Conservation (phyloP, 2,797 vertebrate species). For the Naso thynnoides region DNA sequence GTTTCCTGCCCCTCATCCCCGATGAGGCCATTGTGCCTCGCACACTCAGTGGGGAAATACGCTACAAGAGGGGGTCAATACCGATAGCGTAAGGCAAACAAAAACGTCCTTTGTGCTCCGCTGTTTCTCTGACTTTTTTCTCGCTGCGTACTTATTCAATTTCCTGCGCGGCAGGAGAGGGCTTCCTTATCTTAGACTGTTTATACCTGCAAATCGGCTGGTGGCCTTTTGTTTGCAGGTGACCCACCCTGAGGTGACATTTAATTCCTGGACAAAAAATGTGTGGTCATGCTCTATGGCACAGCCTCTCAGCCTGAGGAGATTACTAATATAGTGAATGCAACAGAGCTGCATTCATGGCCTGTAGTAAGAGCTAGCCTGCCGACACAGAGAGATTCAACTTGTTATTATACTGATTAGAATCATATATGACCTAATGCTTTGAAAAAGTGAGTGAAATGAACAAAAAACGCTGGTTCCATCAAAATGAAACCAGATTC, state of each 20-base stretch:
- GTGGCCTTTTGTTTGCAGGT: slow-evolving; percentile 84
- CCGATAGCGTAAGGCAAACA: slow-evolving; percentile 80
- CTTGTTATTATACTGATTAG: slow-evolving; percentile 56
- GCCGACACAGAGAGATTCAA: slow-evolving; percentile 41
- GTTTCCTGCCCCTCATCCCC: slow-evolving; percentile 80
- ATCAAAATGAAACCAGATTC: slow-evolving; percentile 62
- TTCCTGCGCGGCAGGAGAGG: slow-evolving; percentile 79
- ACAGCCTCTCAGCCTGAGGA: slow-evolving; percentile 84
- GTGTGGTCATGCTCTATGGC: slow-evolving; percentile 87
- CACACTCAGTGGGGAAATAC: slow-evolving; percentile 79
- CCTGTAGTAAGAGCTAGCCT: slow-evolving; percentile 45
- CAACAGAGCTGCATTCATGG: slow-evolving; percentile 79
- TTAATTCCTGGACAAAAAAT: slow-evolving; percentile 87
- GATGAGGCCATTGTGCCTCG: slow-evolving; percentile 78
- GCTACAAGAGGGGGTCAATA: slow-evolving; percentile 77
- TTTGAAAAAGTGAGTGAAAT: slow-evolving; percentile 46
- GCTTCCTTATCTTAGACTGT: slow-evolving; percentile 81
- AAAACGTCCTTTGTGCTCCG: slow-evolving; percentile 79
- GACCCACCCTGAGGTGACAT: slow-evolving; percentile 87
- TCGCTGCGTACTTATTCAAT: slow-evolving; percentile 78
- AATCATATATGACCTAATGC: slow-evolving; percentile 57
- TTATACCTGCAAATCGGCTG: slow-evolving; percentile 83
- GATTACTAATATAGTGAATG: slow-evolving; percentile 86
- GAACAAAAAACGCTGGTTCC: slow-evolving; percentile 28
- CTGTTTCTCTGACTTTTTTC: slow-evolving; percentile 69